phyloP scores from a whole-genome alignment of 1,140 invertebrate genomes.

The Microplitis demolitor region DNA sequence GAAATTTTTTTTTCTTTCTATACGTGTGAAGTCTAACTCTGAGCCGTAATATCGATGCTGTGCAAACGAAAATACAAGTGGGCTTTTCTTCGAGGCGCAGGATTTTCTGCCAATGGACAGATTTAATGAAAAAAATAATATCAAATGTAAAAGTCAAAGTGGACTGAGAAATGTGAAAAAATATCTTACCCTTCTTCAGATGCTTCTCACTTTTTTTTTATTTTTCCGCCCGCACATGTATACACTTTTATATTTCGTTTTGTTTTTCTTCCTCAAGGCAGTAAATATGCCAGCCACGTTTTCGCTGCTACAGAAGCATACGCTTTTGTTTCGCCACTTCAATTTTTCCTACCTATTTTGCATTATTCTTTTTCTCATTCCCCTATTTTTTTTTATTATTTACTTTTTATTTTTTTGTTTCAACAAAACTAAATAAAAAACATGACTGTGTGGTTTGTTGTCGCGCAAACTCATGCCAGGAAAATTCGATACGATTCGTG shows the following conservation, averaged over 20 bases:
- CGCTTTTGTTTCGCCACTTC: background rate
- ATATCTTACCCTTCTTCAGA: background rate
- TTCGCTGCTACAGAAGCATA: constrained; percentile 5
- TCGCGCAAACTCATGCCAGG: background rate
- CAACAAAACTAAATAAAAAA: background rate
- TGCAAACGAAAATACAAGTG: constrained; percentile 32
- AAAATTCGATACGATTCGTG: background rate
- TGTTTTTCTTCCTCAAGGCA: background rate
- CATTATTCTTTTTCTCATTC: constrained; percentile 4
- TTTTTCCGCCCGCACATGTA: background rate
- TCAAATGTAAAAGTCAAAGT: background rate
- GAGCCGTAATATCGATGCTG: constrained; percentile 29
- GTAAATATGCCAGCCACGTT: constrained; percentile 16
- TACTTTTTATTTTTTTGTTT: background rate
- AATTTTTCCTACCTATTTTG: constrained; percentile 17
- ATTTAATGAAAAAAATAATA: background rate
- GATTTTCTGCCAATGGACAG: background rate
- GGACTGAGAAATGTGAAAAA: background rate
- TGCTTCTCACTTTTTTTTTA: background rate
- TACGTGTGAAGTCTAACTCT: constrained; percentile 1
- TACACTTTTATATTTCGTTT: background rate
- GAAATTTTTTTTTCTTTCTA: background rate
- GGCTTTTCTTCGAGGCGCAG: background rate
- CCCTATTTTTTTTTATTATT: background rate
- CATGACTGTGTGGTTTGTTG: constrained; percentile 10